These are phyloP conservation scores for Columbina picui DNA, from an alignment of 2,113 vertebrate genomes.

Conservation along the genomic window DNA sequence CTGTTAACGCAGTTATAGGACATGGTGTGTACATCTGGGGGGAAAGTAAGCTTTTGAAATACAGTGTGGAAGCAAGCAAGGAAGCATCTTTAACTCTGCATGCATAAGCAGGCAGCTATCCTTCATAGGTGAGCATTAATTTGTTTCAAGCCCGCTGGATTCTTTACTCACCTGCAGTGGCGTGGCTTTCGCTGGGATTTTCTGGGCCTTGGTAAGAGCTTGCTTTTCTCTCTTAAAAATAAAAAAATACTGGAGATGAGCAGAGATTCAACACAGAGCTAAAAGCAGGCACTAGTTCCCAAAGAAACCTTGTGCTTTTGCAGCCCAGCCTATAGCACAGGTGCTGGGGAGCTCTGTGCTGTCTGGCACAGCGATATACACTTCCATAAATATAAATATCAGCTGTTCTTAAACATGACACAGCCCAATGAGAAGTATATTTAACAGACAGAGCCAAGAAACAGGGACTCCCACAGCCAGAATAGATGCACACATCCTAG, in stretches of 20 bases:
- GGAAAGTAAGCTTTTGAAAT: not conserved
- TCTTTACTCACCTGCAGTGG: conserved; percentile 42
- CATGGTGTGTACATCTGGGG: not conserved
- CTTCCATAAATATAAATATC: conserved; percentile 59
- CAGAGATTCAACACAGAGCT: conserved; percentile 12
- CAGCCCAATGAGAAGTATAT: not conserved
- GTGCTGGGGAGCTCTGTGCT: conserved; percentile 35
- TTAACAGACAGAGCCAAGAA: conserved; percentile 18
- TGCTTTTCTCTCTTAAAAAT: conserved; percentile 34
- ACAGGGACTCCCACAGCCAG: conserved; percentile 8
- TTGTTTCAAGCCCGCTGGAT: not conserved
- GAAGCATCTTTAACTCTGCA: not conserved
- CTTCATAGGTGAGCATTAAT: not conserved
- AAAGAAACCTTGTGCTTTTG: conserved; percentile 52
- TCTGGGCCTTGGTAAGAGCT: conserved; percentile 48
- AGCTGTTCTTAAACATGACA: conserved; percentile 57
- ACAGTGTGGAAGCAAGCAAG: not conserved
- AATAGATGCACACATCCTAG: not conserved
- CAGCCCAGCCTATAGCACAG: conserved; percentile 57
- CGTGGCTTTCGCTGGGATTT: conserved; percentile 16
- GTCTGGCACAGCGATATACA: conserved; percentile 21
- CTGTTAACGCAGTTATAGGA: not conserved
- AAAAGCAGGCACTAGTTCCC: conserved; percentile 5
- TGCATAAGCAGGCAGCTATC: not conserved
- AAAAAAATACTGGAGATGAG: not conserved